phyloP scores from a whole-genome alignment of 1,140 invertebrate species.

The Drosophila auraria region DNA sequence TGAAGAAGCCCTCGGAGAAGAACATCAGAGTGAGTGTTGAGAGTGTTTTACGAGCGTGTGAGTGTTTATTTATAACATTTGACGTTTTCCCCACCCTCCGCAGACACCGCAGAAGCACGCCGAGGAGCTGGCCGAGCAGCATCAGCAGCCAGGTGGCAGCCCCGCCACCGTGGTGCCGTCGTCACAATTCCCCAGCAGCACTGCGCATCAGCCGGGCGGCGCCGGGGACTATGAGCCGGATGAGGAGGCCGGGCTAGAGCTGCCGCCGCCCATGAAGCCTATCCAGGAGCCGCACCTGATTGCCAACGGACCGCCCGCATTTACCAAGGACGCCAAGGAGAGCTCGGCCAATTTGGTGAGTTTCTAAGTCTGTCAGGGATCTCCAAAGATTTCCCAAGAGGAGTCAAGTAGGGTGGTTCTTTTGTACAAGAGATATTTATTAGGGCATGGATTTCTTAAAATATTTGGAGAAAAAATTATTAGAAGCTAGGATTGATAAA shows the following conservation, averaged over 20 bases:
- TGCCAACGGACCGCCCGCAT: constrained; percentile 86
- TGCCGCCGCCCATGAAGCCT: constrained; percentile 98
- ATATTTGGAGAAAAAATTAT: neutral
- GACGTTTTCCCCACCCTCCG: neutral
- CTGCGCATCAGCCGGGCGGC: constrained; percentile 41
- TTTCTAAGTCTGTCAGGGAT: constrained; percentile 23
- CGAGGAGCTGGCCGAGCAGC: constrained; percentile 69
- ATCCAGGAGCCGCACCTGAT: constrained; percentile 89
- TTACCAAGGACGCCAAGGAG: constrained; percentile 87
- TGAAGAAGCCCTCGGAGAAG: constrained; percentile 92
- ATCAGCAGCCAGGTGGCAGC: constrained; percentile 54
- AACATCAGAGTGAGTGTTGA: constrained; percentile 89
- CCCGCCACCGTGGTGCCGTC: constrained; percentile 56
- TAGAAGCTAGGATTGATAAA: neutral
- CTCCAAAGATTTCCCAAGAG: constrained; percentile 17
- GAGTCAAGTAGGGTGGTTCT: neutral
- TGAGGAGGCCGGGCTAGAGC: constrained; percentile 92
- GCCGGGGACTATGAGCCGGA: constrained; percentile 87
- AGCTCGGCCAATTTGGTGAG: constrained; percentile 89
- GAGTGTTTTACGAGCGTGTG: constrained; percentile 52
- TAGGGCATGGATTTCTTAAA: no score
- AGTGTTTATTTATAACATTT: constrained; percentile 68
- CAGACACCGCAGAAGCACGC: constrained; percentile 74
- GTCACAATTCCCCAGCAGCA: constrained; percentile 70
- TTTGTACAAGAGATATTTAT: neutral